A percentile compares a stretch with the other conserved stretches of the same genome.
Evolutionary conservation across 2,113 vertebrate genomes (phyloP).

Genomic region (Aythya baeri): DNA sequence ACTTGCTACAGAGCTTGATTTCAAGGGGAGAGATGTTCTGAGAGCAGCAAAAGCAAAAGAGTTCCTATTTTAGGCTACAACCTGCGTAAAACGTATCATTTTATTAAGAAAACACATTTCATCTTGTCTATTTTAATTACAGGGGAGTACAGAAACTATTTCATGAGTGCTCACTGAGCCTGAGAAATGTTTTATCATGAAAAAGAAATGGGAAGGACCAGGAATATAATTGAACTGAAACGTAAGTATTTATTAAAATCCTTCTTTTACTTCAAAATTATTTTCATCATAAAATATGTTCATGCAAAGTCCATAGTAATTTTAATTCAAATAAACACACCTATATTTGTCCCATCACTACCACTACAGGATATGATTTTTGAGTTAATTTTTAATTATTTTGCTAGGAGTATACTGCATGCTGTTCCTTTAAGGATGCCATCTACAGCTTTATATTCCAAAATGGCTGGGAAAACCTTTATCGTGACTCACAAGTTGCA

Average conservation of each 20-base stretch:
- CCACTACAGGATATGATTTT: not conserved
- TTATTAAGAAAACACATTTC: not conserved
- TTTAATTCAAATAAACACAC: not conserved
- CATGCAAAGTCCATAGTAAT: not conserved
- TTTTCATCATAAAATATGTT: not conserved
- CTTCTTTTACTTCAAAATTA: not conserved
- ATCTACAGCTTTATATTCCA: not conserved
- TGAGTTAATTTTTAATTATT: not conserved
- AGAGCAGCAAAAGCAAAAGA: not conserved
- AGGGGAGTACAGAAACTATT: not conserved
- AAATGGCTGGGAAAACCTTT: constrained; percentile 6
- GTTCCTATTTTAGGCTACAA: not conserved
- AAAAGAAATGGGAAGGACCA: not conserved
- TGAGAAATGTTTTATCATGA: not conserved
- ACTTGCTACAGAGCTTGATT: not conserved
- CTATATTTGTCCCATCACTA: not conserved
- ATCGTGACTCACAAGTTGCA: not conserved
- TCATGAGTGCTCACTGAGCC: not conserved
- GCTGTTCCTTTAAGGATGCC: not conserved
- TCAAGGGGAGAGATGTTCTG: not conserved
- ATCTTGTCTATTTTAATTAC: constrained; percentile 8
- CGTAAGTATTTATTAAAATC: not conserved
- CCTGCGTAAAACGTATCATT: not conserved
- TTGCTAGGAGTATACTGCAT: not conserved
- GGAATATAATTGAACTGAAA: not conserved